Base-by-base conservation (phyloP, 2,113 vertebrate species). In the Bostrychus sinensis region DNA sequence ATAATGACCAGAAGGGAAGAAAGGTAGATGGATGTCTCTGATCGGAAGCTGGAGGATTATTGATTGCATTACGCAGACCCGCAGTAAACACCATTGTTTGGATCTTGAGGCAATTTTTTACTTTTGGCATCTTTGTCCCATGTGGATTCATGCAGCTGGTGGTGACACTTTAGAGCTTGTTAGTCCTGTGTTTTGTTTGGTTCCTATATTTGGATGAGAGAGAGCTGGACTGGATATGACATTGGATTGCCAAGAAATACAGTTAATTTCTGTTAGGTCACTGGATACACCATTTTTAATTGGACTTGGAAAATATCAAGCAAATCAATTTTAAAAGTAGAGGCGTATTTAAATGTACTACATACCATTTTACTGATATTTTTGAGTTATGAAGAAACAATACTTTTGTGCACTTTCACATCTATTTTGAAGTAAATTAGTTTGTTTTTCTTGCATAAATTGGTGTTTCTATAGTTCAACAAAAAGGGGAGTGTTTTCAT, bases 91-190 rank as follows among this genome's bases (percentile, higher is more conserved):
- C 26, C 11, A 55, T 17, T 32, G 50, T 34, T 13, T 63, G 56
- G 17, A 56, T 55, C 39, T 57, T 36, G 20, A 25, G 26, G 43
- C 50, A 62, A 58, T 63, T 68, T 58, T 76, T 75, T 55, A 66
- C 48, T 74, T 63, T 61, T 78, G 54, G 36, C 66, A 39, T 23
- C 10, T 32, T 23, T 56, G 61, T 59, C 34, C 25, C 41, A 22
- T 51, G 45, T 66, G 37, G 30, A 4, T 73, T 56, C 57, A 36
- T 16, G 51, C 39, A 60, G 51, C 53, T 56, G 17, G 7, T 4
- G 2, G 16, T 32, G 9, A 38, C 12, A 10, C 46, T 34, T 37
- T 16, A 6, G n/a, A 56, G 28, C 30, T 20, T 19, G 5, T 28
- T 61, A 2, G 34, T 46, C 7, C 6, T 51, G 20, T n/a, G 25